Evolutionary conservation across 2,888 invertebrate species (phyloP).

Genomic region (Disparrhopalites patrizii): DNA sequence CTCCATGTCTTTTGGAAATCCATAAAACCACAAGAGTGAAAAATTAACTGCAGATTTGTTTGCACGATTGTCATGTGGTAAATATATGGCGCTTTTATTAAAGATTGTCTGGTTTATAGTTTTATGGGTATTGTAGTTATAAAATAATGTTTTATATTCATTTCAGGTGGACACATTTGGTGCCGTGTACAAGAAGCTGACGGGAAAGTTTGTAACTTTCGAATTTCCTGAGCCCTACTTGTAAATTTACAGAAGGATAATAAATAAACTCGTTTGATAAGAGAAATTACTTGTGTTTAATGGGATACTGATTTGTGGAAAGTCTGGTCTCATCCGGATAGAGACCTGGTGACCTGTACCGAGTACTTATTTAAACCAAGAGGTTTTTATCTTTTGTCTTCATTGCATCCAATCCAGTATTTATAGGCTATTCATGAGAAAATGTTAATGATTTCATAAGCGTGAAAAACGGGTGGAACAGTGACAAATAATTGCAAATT

Average conservation of each 20-base stretch:
- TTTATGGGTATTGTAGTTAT: not conserved
- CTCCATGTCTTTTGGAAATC: conserved; percentile 20
- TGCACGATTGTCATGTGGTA: conserved; percentile 36
- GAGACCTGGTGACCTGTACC: too few relatives aligned
- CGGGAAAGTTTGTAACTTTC: conserved; percentile 97
- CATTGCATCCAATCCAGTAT: too few relatives aligned
- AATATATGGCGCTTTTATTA: conserved; percentile 39
- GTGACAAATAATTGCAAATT: too few relatives aligned
- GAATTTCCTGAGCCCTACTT: conserved; percentile 98
- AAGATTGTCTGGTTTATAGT: not conserved
- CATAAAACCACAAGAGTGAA: conserved; percentile 41
- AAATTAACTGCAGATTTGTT: conserved; percentile 29
- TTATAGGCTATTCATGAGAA: too few relatives aligned
- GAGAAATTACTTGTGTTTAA: too few relatives aligned
- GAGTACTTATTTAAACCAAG: too few relatives aligned
- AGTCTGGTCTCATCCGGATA: too few relatives aligned
- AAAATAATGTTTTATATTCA: conserved; percentile 49
- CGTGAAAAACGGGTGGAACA: too few relatives aligned
- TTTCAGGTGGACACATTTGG: conserved; percentile 95
- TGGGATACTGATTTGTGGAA: not conserved
- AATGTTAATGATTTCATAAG: too few relatives aligned
- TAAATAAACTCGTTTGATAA: too few relatives aligned
- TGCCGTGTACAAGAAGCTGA: conserved; percentile 97
- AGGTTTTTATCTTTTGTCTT: too few relatives aligned
- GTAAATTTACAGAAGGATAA: conserved; percentile 57